Percentiles rank a stretch among this genome's conserved stretches.
These are phyloP conservation scores for Xenotilapia flavipinnis DNA, from an alignment of 2,113 vertebrate species.

Conservation along the genomic window DNA sequence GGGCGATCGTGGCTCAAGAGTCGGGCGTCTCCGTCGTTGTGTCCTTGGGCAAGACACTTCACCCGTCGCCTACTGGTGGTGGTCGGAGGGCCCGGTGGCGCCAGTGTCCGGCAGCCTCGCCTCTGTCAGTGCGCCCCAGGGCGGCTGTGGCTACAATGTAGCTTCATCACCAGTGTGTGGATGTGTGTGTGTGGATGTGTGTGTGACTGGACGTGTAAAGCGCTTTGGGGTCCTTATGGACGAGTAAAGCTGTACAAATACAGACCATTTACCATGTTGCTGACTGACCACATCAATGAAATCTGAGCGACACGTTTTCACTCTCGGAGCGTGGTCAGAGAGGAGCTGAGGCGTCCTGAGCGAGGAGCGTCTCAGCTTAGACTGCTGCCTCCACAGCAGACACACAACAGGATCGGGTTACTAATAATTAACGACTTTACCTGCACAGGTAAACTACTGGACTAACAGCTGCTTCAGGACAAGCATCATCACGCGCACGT, in stretches of 20 bases:
- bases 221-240: fast-evolving
- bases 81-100: fast-evolving
- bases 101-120: neutral
- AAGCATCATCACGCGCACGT: neutral
- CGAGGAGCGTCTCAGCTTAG: neutral
- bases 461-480: neutral
- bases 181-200: fast-evolving
- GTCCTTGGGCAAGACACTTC: fast-evolving
- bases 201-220: fast-evolving
- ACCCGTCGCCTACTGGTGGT: fast-evolving
- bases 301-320: neutral
- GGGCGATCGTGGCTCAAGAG: neutral
- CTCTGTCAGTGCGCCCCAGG: neutral
- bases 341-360: neutral
- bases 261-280: neutral
- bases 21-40: fast-evolving
- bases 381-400: neutral
- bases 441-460: constrained; percentile 21
- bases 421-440: neutral
- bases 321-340: neutral
- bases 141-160: fast-evolving
- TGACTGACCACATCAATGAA: neutral
- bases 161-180: fast-evolving
- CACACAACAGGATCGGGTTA: neutral
- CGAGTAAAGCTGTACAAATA: fast-evolving